Percentiles rank a stretch among this genome's conserved stretches.
Evolutionary conservation across 2,888 invertebrate species (phyloP).

Genomic region (Meiosimyza platycephala): DNA sequence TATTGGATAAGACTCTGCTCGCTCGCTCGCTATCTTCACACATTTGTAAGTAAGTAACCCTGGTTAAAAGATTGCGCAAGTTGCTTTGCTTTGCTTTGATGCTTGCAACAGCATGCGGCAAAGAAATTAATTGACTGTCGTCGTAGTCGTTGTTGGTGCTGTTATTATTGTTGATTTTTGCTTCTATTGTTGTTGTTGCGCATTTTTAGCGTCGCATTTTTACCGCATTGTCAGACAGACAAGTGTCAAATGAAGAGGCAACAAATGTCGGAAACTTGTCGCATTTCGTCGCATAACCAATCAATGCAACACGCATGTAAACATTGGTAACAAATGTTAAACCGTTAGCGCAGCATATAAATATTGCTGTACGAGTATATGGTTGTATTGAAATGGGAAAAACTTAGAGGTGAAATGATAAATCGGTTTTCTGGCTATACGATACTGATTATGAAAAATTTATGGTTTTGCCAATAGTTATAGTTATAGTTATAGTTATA

Average conservation of each 20-base stretch:
- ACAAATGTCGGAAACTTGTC: conserved; percentile 24
- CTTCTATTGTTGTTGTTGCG: conserved; percentile 12
- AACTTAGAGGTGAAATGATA: background rate
- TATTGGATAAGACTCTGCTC: too few species aligned
- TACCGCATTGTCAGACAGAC: conserved; percentile 31
- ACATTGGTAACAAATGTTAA: conserved; percentile 16
- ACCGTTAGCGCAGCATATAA: conserved; percentile 27
- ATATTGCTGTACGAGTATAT: background rate
- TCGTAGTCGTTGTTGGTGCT: background rate
- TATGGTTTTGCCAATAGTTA: too few species aligned
- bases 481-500: too few species aligned
- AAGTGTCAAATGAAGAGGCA: conserved; percentile 26
- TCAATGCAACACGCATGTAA: conserved; percentile 34
- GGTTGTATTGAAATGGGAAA: background rate
- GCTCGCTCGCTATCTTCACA: too few species aligned
- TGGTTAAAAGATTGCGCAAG: too few species aligned
- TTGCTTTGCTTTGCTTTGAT: too few species aligned
- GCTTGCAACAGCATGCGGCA: conserved; percentile 1
- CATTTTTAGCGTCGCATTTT: conserved; percentile 18
- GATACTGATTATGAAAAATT: background rate
- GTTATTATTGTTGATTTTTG: conserved; percentile 4
- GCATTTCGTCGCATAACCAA: conserved; percentile 29
- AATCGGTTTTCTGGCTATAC: background rate
- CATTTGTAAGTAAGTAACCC: too few species aligned
- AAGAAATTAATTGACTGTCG: background rate